Evolutionary conservation across 2,888 invertebrate genomes (phyloP).

Genomic region (Thyatira batis): DNA sequence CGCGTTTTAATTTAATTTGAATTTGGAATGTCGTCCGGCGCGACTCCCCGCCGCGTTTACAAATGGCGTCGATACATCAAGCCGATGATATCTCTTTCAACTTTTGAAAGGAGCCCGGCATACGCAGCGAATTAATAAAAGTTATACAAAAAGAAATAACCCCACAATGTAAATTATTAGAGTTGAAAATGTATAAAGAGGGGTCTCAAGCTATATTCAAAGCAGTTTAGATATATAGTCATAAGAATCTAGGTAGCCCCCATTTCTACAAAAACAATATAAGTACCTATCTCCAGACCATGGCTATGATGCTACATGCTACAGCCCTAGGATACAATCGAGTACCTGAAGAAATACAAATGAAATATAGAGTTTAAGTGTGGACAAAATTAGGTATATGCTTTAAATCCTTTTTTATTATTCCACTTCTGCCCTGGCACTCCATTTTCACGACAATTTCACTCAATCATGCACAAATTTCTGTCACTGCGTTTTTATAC

Average conservation of each 20-base stretch:
- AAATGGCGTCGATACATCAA: constrained; percentile 80
- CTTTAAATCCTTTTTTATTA: no score
- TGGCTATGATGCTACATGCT: no score
- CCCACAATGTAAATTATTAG: constrained; percentile 54
- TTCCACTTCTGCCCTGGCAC: no score
- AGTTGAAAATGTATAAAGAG: constrained; percentile 32
- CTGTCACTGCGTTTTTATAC: no score
- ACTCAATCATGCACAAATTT: no score
- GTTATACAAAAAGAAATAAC: constrained; percentile 54
- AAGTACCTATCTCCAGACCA: no score
- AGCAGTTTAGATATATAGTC: background rate
- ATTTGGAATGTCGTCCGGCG: constrained; percentile 70
- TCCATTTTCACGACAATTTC: no score
- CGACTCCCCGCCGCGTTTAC: constrained; percentile 72
- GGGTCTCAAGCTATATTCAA: background rate
- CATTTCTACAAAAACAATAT: no score
- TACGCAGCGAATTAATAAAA: constrained; percentile 72
- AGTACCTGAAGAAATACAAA: no score
- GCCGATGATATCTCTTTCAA: constrained; percentile 81
- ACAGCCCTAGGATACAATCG: no score
- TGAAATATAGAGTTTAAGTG: background rate
- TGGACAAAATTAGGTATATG: no score
- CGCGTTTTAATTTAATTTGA: constrained; percentile 80
- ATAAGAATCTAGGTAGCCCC: no score
- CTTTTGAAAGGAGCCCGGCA: constrained; percentile 69